phyloP scores from a whole-genome alignment of 1,140 invertebrate species.

The Drosophila mayri region DNA sequence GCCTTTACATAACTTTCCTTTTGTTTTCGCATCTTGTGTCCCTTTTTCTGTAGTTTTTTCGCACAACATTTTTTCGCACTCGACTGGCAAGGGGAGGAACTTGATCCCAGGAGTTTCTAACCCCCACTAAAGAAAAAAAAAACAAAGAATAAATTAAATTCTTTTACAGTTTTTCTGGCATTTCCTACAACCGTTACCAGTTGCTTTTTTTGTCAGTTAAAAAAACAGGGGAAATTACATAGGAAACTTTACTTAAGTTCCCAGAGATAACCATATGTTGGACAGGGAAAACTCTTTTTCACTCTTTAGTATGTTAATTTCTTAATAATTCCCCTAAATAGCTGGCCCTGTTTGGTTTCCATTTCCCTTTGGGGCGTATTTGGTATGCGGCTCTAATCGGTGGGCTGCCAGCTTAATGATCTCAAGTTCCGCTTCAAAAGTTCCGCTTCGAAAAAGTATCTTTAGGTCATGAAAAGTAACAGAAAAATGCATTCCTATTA shows the following conservation, averaged over 20 bases:
- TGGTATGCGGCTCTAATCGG: slow-evolving; percentile 21
- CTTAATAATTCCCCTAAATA: slow-evolving; percentile 27
- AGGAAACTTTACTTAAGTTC: slow-evolving; percentile 9
- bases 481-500: slow-evolving; percentile 18
- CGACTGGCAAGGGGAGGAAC: slow-evolving; percentile 27
- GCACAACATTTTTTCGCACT: slow-evolving; percentile 51
- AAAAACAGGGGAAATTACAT: slow-evolving; percentile 14
- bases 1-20: slow-evolving; percentile 58
- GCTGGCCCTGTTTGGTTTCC: slow-evolving; percentile 3
- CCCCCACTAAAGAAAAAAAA: neutral
- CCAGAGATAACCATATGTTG: slow-evolving; percentile 39
- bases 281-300: slow-evolving; percentile 2
- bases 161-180: slow-evolving; percentile 35
- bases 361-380: slow-evolving; percentile 26
- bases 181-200: slow-evolving; percentile 35
- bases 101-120: slow-evolving; percentile 29
- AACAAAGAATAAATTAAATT: slow-evolving; percentile 46
- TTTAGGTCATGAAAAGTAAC: slow-evolving; percentile 19
- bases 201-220: slow-evolving; percentile 26
- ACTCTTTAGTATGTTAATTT: slow-evolving; percentile 37
- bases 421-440: slow-evolving; percentile 48
- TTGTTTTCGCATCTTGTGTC: slow-evolving; percentile 57
- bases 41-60: slow-evolving; percentile 47
- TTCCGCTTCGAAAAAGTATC: slow-evolving; percentile 48
- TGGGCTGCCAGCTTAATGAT: slow-evolving; percentile 43